Evolutionary conservation across 1,140 invertebrate genomes (phyloP).

Genomic region (Acyrthosiphon pisum): DNA sequence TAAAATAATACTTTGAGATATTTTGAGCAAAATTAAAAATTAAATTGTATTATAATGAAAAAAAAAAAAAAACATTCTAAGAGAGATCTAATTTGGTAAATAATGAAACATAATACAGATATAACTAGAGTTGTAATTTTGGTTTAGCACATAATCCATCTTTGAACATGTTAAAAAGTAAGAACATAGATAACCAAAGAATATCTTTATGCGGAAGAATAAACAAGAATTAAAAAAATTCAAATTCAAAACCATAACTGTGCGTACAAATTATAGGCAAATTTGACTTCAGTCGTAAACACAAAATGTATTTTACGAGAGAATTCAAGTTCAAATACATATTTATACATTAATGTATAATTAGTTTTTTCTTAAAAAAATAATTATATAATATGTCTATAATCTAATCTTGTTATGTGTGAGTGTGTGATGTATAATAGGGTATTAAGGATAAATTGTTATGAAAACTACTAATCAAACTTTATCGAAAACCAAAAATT

Average conservation of each 20-base stretch:
- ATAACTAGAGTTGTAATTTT: background rate
- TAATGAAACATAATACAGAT: background rate
- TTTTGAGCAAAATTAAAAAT: slow-evolving; percentile 49
- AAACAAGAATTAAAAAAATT: background rate
- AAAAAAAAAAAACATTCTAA: background rate
- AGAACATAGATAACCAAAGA: background rate
- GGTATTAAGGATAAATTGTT: background rate
- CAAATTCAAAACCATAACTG: background rate
- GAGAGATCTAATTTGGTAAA: slow-evolving; percentile 46
- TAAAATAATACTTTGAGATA: slow-evolving; percentile 37
- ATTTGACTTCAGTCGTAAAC: background rate
- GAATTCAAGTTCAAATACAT: background rate
- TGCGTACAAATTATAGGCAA: background rate
- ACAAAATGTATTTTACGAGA: background rate
- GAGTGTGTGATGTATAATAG: background rate
- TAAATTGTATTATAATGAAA: background rate
- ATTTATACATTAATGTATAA: background rate
- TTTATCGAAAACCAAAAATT: background rate
- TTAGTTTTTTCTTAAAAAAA: background rate
- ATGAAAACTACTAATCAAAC: background rate
- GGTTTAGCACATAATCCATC: background rate
- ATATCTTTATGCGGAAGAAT: background rate
- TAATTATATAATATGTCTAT: background rate
- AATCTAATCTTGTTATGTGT: background rate
- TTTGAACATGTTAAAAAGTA: background rate